A percentile compares a stretch with the other conserved stretches of the same genome.
Conservation (phyloP, 2,888 invertebrate genomes). For the Thymelicus lineola region DNA sequence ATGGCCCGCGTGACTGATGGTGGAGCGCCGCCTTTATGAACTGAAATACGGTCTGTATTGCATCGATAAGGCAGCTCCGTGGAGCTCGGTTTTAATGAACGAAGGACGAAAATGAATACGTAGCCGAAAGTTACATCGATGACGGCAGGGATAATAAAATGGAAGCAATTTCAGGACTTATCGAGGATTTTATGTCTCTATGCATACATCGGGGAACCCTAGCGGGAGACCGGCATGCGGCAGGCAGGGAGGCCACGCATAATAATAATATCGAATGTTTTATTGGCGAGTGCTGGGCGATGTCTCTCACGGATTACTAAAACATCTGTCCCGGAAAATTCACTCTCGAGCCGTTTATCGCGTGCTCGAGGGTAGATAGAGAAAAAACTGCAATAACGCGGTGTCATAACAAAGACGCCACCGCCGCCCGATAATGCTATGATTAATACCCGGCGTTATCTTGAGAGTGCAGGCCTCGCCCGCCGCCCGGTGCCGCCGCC, state of each 20-base stretch:
- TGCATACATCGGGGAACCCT: constrained; percentile 43
- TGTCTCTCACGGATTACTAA: constrained; percentile 68
- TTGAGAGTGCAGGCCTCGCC: constrained; percentile 79
- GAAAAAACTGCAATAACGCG: constrained; percentile 84
- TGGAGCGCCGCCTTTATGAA: not conserved
- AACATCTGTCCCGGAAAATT: constrained; percentile 85
- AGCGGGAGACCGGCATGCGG: constrained; percentile 33
- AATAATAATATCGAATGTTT: constrained; percentile 74
- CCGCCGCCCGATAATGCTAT: constrained; percentile 82
- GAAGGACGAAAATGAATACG: not conserved
- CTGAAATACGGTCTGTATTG: not conserved
- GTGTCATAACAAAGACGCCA: constrained; percentile 83
- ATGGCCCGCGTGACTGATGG: constrained; percentile 44
- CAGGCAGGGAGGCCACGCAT: constrained; percentile 43
- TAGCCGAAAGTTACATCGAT: not conserved
- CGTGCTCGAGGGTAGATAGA: constrained; percentile 76
- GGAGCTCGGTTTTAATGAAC: too few species aligned
- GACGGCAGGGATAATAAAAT: constrained; percentile 1
- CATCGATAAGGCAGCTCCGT: not conserved
- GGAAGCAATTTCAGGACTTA: not conserved
- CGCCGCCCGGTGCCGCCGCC: constrained; percentile 53
- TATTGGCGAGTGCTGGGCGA: constrained; percentile 57
- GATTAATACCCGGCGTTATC: constrained; percentile 84
- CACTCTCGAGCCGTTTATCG: constrained; percentile 77
- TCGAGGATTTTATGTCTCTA: constrained; percentile 49